Evolutionary conservation across 2,113 vertebrate genomes (phyloP).

Genomic region (Malurus cyaneus): DNA sequence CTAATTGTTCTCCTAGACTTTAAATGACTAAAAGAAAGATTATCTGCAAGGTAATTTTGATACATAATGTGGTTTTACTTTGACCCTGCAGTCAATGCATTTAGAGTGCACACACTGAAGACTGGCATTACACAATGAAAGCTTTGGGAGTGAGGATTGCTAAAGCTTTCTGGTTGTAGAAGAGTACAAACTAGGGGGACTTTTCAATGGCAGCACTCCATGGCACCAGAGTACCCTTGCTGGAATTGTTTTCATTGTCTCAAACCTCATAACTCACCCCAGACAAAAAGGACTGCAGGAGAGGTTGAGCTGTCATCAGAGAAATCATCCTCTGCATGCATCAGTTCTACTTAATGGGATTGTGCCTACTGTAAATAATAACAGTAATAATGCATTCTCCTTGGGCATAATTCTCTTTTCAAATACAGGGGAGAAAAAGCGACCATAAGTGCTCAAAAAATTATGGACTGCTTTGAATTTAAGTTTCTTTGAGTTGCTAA

Average conservation of each 20-base stretch:
- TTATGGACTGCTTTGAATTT: background rate
- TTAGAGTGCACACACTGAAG: background rate
- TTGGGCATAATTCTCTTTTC: background rate
- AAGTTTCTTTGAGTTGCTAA: background rate
- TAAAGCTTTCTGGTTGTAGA: background rate
- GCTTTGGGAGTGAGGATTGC: background rate
- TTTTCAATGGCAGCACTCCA: background rate
- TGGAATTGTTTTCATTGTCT: background rate
- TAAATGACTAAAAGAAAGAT: background rate
- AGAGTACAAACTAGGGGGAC: rapidly evolving
- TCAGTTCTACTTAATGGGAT: background rate
- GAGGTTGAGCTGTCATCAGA: background rate
- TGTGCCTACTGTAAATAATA: background rate
- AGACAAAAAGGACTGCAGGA: background rate
- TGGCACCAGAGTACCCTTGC: background rate
- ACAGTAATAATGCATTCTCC: background rate
- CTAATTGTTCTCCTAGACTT: background rate
- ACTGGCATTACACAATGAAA: background rate
- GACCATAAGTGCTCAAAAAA: background rate
- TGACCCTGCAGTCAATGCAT: background rate
- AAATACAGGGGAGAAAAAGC: background rate
- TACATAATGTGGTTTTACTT: background rate
- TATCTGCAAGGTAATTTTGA: background rate
- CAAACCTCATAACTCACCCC: background rate
- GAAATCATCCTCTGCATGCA: background rate